Percentiles rank a stretch among this genome's conserved stretches.
Conservation (phyloP, 2,888 invertebrate genomes). For the Sussaba pulchella region DNA sequence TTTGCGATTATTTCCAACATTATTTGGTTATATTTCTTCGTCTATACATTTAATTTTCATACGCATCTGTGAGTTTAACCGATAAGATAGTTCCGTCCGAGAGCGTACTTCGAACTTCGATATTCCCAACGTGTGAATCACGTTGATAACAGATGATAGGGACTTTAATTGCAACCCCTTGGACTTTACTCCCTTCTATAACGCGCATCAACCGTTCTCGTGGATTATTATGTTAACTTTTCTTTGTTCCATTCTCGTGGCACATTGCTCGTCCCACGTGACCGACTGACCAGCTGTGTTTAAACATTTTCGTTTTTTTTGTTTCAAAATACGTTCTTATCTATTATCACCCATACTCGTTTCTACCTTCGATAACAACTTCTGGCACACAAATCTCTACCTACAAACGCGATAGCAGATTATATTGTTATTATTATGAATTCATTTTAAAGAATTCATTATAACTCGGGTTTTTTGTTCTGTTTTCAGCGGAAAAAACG, state of each 20-base stretch:
- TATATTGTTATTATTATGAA: not conserved
- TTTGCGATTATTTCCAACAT: too few relatives aligned
- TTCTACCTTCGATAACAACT: not conserved
- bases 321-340: not conserved
- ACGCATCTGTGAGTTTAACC: constrained; percentile 4
- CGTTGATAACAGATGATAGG: constrained; percentile 46
- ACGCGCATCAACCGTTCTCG: constrained; percentile 16
- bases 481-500: not conserved
- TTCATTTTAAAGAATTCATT: constrained; percentile 13
- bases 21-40: too few relatives aligned
- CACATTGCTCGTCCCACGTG: not conserved
- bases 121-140: constrained; percentile 46
- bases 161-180: constrained; percentile 32
- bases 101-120: constrained; percentile 25
- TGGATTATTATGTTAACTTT: constrained; percentile 41
- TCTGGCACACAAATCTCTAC: too few relatives aligned
- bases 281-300: not conserved
- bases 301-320: constrained; percentile 39
- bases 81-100: constrained; percentile 1
- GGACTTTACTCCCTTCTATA: constrained; percentile 55
- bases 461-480: too few relatives aligned
- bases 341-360: not conserved
- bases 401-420: too few relatives aligned
- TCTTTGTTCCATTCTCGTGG: constrained; percentile 41
- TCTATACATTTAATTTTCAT: too few relatives aligned